phyloP scores from a whole-genome alignment of 2,888 invertebrate species.

The Gryllus longicercus region DNA sequence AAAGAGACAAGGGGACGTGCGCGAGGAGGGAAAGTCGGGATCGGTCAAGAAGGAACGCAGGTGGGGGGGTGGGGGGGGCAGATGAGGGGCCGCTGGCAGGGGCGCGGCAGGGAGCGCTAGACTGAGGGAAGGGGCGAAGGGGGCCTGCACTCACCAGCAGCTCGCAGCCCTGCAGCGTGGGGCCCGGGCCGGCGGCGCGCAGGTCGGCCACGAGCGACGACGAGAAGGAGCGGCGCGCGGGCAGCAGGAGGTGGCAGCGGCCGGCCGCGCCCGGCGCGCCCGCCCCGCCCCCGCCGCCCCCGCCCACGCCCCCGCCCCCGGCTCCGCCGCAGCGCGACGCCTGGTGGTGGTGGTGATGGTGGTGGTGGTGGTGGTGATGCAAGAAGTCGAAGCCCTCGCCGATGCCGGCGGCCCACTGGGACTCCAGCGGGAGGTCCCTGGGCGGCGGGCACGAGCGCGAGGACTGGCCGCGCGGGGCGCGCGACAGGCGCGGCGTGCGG shows the following conservation, averaged over 20 bases:
- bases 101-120: too few species aligned
- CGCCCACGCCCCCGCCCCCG: neutral
- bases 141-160: conserved; percentile 37
- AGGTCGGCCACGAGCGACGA: conserved; percentile 40
- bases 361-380: conserved; percentile 27
- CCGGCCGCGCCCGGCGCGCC: neutral
- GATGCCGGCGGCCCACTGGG: conserved; percentile 48
- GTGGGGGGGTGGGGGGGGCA: too few species aligned
- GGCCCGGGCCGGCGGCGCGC: conserved; percentile 37
- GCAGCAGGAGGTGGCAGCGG: conserved; percentile 32
- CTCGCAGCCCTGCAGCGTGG: conserved; percentile 38
- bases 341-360: conserved; percentile 26
- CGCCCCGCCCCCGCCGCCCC: neutral
- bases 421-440: conserved; percentile 41
- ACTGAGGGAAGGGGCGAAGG: too few species aligned
- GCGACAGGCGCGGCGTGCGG: conserved; percentile 27
- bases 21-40: too few species aligned
- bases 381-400: conserved; percentile 42
- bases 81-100: too few species aligned
- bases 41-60: too few species aligned
- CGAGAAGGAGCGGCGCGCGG: conserved; percentile 39
- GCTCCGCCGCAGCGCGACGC: neutral
- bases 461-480: conserved; percentile 31
- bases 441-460: conserved; percentile 36
- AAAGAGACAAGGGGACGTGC: too few species aligned